Conservation (phyloP, 2,888 invertebrate species). For the Clivina fossor region DNA sequence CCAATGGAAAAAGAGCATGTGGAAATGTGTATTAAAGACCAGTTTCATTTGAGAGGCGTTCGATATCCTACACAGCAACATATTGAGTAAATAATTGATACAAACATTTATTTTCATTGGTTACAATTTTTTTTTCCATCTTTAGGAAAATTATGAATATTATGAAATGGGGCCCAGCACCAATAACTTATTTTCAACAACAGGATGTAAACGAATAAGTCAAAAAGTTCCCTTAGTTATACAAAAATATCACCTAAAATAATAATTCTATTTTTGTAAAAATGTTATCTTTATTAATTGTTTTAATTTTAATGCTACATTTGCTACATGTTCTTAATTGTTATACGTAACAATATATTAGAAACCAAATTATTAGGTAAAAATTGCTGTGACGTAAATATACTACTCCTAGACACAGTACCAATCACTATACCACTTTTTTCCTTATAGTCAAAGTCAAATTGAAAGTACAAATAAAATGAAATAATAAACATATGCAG, state of each 20-base stretch:
- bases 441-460: too few relatives aligned
- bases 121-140: too few relatives aligned
- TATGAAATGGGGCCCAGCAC: conserved; percentile 72
- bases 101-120: background rate
- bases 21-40: conserved; percentile 70
- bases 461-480: too few relatives aligned
- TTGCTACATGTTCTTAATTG: too few relatives aligned
- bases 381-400: too few relatives aligned
- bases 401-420: too few relatives aligned
- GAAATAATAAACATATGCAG: too few relatives aligned
- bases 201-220: conserved; percentile 88
- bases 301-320: too few relatives aligned
- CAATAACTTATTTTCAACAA: conserved; percentile 75
- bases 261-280: conserved; percentile 1
- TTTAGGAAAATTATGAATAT: conserved; percentile 67
- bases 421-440: too few relatives aligned
- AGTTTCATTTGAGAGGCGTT: conserved; percentile 55
- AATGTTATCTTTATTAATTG: too few relatives aligned
- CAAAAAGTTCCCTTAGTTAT: conserved; percentile 66
- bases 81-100: conserved; percentile 45
- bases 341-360: too few relatives aligned
- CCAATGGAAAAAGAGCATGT: conserved; percentile 88
- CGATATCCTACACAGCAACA: conserved; percentile 42
- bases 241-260: conserved; percentile 8
- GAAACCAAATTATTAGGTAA: too few relatives aligned